Conservation (phyloP, 2,113 vertebrate genomes). For the Leucoraja erinaceus region DNA sequence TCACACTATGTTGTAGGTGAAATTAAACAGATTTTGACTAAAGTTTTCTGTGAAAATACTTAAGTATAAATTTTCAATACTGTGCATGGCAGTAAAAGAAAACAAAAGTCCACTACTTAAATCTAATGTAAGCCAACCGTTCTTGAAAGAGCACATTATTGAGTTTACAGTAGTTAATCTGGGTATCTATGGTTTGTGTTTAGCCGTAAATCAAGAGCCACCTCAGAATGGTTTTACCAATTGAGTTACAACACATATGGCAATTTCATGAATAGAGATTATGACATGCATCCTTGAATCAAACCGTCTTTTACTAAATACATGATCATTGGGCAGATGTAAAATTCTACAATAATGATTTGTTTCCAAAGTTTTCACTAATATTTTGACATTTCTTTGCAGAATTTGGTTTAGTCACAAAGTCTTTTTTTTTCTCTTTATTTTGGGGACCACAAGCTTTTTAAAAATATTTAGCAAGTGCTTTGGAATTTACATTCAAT, state of each 20-base stretch:
- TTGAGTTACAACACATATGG: background rate
- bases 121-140: too few relatives aligned
- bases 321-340: background rate
- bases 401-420: background rate
- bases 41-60: too few relatives aligned
- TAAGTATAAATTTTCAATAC: too few relatives aligned
- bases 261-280: background rate
- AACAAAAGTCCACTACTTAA: too few relatives aligned
- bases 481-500: background rate
- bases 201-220: background rate
- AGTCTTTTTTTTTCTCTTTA: background rate
- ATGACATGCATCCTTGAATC: background rate
- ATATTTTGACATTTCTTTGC: background rate
- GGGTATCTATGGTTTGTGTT: background rate
- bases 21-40: too few relatives aligned
- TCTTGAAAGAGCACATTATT: too few relatives aligned
- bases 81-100: too few relatives aligned
- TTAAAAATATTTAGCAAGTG: background rate
- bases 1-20: background rate
- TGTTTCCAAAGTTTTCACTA: background rate
- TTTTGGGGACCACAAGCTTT: background rate
- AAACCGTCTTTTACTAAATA: background rate
- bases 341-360: background rate
- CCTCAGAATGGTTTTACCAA: background rate
- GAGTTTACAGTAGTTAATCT: background rate